phyloP scores from a whole-genome alignment of 2,888 invertebrate genomes.

The Meiosimyza platycephala region DNA sequence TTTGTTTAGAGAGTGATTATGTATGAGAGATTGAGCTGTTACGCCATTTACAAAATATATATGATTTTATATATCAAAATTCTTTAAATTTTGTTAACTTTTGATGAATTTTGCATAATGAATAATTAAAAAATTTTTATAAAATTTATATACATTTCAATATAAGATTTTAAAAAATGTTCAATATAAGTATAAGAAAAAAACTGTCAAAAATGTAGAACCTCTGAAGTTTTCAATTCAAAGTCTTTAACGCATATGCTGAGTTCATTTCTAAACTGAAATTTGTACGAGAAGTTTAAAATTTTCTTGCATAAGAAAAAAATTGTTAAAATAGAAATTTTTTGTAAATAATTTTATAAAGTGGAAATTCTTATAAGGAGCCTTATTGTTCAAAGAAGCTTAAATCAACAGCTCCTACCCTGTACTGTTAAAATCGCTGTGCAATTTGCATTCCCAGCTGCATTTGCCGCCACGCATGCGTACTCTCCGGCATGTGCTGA shows the following conservation, averaged over 20 bases:
- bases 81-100: constrained; percentile 12
- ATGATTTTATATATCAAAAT: background rate
- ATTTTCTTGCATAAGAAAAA: no score
- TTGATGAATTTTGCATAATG: background rate
- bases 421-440: constrained; percentile 71
- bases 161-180: background rate
- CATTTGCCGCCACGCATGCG: constrained; percentile 72
- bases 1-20: constrained; percentile 33
- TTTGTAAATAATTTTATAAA: no score
- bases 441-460: constrained; percentile 70
- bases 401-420: constrained; percentile 65
- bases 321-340: no score
- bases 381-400: constrained; percentile 1
- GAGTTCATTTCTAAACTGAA: no score
- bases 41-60: constrained; percentile 35
- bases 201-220: constrained; percentile 14
- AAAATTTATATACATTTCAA: background rate
- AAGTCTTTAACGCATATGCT: constrained; percentile 17
- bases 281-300: no score
- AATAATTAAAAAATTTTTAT: background rate
- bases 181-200: background rate
- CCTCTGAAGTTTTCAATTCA: background rate
- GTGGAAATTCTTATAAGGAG: no score
- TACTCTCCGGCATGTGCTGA: constrained; percentile 74
- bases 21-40: constrained; percentile 52